Evolutionary conservation across 1,140 invertebrate genomes (phyloP), one percentile per base, ranked within the genome.

Genomic region (Drosophila elegans): DNA sequence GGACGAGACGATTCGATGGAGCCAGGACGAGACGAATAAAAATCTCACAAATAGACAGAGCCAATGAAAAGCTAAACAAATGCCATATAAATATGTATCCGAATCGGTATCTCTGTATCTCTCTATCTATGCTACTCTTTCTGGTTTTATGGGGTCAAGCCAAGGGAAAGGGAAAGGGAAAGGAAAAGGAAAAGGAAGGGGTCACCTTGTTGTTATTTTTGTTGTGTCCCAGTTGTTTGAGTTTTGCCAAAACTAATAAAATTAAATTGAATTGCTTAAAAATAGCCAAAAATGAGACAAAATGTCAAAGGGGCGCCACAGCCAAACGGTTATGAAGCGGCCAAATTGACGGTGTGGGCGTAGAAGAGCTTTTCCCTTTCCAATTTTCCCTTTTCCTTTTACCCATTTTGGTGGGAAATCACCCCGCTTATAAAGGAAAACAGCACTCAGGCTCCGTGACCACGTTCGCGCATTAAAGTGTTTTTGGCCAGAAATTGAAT

Each of bases 221-320:
- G 83, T 83, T 76, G 83, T 76, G 83, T 74, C 85, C 77, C 84
- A 89, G 80, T 89, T 89, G 84, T 80, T 89, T 89, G 84, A 89
- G 84, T 80, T 84, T 78, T 80, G 84, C 74, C 80, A 84, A 84
- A 84, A 89, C 84, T 89, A 89, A 89, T 89, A 89, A 89, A 89
- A 89, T 89, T 89, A 89, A 89, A 89, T 89, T 89, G 84, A 89
- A 89, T 89, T 89, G 84, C 84, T 89, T 89, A 89, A 89, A 89
- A 89, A 89, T 89, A 75, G 84, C 85, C 80, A 89, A 89, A 89
- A 89, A 89, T 89, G 84, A 89, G 84, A 71, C 68, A 80, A 89
- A 89, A 78, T 84, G 57, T 80, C 72, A 62, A 76, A 79, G 32
- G 60, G 80, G 74, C 80, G 80, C 80, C 80, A 83, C 57, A 73